Evolutionary conservation across 1,140 invertebrate species (phyloP).

Genomic region (Pseudomyrmex dendroicus): DNA sequence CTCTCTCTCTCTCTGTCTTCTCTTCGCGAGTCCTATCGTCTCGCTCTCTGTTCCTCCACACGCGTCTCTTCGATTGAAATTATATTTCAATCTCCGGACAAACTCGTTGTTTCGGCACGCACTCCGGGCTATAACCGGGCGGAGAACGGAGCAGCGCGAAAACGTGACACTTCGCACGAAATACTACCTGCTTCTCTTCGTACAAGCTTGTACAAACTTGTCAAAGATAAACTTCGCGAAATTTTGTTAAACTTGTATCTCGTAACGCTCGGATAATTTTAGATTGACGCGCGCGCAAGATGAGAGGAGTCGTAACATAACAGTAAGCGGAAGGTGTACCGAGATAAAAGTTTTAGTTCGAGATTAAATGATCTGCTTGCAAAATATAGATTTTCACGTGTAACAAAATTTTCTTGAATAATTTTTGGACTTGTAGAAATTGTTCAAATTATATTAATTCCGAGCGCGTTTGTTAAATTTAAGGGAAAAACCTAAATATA

Average conservation of each 20-base stretch:
- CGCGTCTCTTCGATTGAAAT: slow-evolving; percentile 72
- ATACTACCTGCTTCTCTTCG: neutral
- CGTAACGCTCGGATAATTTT: neutral
- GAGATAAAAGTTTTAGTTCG: no score
- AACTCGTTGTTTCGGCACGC: slow-evolving; percentile 21
- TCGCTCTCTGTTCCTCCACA: slow-evolving; percentile 7
- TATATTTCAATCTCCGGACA: slow-evolving; percentile 70
- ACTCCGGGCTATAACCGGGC: slow-evolving; percentile 11
- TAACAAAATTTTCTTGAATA: no score
- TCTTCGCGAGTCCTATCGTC: neutral
- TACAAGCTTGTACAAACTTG: slow-evolving; percentile 10
- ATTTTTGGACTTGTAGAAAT: no score
- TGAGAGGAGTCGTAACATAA: no score
- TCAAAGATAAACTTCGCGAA: neutral
- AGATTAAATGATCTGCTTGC: no score
- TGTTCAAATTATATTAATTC: no score
- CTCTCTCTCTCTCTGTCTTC: neutral
- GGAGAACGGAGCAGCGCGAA: neutral
- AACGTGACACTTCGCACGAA: neutral
- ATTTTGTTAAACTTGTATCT: slow-evolving; percentile 1
- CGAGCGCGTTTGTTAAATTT: no score
- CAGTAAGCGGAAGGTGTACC: no score
- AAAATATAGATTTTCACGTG: no score
- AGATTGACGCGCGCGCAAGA: neutral
- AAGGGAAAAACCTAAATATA: neutral